Evolutionary conservation across 1,140 invertebrate species (phyloP), one percentile per base, ranked within the genome.

Genomic region (Orius insidiosus): DNA sequence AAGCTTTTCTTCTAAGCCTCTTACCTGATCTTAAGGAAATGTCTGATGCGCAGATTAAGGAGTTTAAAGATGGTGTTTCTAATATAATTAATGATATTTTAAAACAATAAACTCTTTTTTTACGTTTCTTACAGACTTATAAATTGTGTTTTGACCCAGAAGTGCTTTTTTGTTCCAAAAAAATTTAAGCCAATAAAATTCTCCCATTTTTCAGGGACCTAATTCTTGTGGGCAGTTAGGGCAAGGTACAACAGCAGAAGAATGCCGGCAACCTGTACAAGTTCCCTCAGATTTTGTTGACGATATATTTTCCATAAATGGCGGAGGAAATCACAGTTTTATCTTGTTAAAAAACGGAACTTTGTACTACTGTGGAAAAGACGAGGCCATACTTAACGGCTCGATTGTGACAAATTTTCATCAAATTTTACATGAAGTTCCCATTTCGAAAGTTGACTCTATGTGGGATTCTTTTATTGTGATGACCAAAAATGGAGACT

Each of bases 171-270:
- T n/a, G n/a, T n/a, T n/a, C n/a, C n/a, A n/a, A n/a, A n/a, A n/a
- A n/a, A n/a, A n/a, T n/a, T n/a, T n/a, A n/a, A n/a, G n/a, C n/a
- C n/a, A n/a, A n/a, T n/a, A n/a, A n/a, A n/a, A n/a, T n/a, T n/a
- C n/a, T n/a, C 7, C 24, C 3, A 24, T 24, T 24, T 45, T 61
- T 16, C 57, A 84, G 84, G 84, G 84, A 56, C 80, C 84, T 46
- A 89, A 89, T 63, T 84, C 80, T 52, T 78, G 85, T 61, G 81
- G 83, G 36, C 83, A 87, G 62, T 65, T 87, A 24, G 77, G 78
- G 46, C 66, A 77, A 56, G 78, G 75, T 47, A 61, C 64, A 48
- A 63, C 67, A 53, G 75, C 70, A 48, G 83, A 86, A 59, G 69
- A 78, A 63, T 68, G 75, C 46, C 24, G 24, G 3, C 57, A 71